Evolutionary conservation across 1,140 invertebrate species (phyloP), one percentile per base, ranked within the genome.

Genomic region (Parasteatoda tepidariorum): DNA sequence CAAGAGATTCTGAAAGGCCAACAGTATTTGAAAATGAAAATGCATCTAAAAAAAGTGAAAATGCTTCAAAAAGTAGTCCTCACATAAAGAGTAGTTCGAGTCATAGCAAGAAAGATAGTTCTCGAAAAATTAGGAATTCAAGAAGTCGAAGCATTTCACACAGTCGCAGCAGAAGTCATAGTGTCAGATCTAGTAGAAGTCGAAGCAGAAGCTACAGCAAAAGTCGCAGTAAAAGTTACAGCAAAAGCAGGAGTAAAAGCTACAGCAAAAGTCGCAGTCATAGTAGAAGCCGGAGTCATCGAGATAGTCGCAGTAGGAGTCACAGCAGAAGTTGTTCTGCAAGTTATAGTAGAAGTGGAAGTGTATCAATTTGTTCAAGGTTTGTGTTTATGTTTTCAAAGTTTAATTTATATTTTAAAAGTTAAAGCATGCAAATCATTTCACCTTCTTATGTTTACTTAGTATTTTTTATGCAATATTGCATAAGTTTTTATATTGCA

Each of bases 321-420:
- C 28, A 57, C 22, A 82, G 66, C 30, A 62, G 67, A 33, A 85
- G 85, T 57, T 30, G 61, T 24, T 79, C 67, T 74, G 48, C 31
- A 59, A 85, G 85, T 71, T 33, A 76, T 26, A 86, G 79, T 28
- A 62, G 73, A 33, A 85, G 74, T 71, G 64, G 57, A 70, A 84
- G 84, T 79, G 34, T 48, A 55, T 86, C 85, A 24, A 15, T 41
- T 6, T 62, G 38, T 55, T 83, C 81, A 4, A 83, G 81, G 81
- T 83, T 64, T 55, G 62, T 57, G 18, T 48, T 48, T 13, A 48
- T n/a, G n/a, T n/a, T n/a, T n/a, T 30, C n/a, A n/a, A n/a, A n/a
- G n/a, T n/a, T n/a, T n/a, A n/a, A n/a, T n/a, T n/a, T n/a, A n/a
- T n/a, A n/a, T n/a, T n/a, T n/a, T n/a, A n/a, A n/a, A n/a, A n/a